Evolutionary conservation across 2,888 invertebrate genomes (phyloP).

Genomic region (Autographa pulchrina): DNA sequence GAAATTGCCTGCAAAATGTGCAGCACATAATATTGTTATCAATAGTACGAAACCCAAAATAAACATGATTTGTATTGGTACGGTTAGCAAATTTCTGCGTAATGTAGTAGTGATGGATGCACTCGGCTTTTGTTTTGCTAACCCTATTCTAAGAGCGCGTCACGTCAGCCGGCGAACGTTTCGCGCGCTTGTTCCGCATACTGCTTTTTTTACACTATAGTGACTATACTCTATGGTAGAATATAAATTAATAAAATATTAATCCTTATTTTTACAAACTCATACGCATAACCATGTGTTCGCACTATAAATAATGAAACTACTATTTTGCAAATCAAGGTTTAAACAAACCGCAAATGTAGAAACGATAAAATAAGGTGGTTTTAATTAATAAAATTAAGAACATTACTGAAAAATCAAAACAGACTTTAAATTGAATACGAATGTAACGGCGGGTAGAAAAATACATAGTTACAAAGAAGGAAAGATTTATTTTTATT

Average conservation of each 20-base stretch:
- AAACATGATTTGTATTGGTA: conserved; percentile 17
- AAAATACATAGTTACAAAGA: too few species aligned
- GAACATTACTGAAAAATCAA: too few species aligned
- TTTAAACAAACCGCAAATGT: too few species aligned
- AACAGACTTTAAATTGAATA: too few species aligned
- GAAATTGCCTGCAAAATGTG: not conserved
- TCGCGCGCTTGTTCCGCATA: conserved; percentile 5
- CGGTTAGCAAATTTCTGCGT: conserved; percentile 47
- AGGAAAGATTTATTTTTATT: too few species aligned
- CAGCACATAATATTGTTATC: not conserved
- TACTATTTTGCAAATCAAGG: too few species aligned
- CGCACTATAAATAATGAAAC: not conserved
- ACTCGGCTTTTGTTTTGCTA: conserved; percentile 32
- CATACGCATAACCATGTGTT: not conserved
- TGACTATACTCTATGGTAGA: not conserved
- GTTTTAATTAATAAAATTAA: too few species aligned
- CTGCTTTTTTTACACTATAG: not conserved
- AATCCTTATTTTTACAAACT: not conserved
- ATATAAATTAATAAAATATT: not conserved
- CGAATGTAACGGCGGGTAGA: too few species aligned
- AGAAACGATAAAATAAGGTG: too few species aligned
- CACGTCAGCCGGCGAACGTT: not conserved
- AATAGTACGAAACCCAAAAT: not conserved
- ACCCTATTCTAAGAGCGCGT: conserved; percentile 3
- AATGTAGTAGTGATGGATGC: conserved; percentile 48